Conservation (phyloP, 2,797 vertebrate genomes). For the Propithecus perrieri region DNA sequence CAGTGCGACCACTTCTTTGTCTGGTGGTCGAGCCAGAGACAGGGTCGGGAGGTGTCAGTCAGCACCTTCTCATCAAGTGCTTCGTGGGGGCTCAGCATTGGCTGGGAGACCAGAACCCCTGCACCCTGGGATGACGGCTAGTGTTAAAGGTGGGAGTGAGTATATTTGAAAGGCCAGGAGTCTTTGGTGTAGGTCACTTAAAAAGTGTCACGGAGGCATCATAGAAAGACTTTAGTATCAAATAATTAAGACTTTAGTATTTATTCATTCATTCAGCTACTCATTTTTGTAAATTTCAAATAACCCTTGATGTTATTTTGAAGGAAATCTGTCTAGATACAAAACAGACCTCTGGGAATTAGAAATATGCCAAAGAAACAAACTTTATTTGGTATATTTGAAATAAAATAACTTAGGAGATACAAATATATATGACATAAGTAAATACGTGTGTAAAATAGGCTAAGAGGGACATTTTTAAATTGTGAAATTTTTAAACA, state of each 20-base stretch:
- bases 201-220: not conserved
- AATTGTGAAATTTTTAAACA: not conserved
- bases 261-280: not conserved
- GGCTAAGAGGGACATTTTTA: not conserved
- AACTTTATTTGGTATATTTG: not conserved
- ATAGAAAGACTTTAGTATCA: not conserved
- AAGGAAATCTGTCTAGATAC: not conserved
- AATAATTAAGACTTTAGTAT: not conserved
- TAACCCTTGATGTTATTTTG: not conserved
- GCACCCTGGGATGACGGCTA: not conserved
- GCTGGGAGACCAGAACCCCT: not conserved
- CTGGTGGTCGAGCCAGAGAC: not conserved
- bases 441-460: not conserved
- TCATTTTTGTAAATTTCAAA: slow-evolving; percentile 16
- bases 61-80: not conserved
- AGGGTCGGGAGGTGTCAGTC: not conserved
- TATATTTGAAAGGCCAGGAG: not conserved
- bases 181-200: not conserved
- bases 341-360: not conserved
- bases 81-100: not conserved
- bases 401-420: not conserved
- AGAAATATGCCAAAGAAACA: not conserved
- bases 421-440: not conserved
- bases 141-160: not conserved
- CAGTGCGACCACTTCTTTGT: not conserved